Evolutionary conservation across 2,888 invertebrate species (phyloP).

Genomic region (Chloromyia formosa): DNA sequence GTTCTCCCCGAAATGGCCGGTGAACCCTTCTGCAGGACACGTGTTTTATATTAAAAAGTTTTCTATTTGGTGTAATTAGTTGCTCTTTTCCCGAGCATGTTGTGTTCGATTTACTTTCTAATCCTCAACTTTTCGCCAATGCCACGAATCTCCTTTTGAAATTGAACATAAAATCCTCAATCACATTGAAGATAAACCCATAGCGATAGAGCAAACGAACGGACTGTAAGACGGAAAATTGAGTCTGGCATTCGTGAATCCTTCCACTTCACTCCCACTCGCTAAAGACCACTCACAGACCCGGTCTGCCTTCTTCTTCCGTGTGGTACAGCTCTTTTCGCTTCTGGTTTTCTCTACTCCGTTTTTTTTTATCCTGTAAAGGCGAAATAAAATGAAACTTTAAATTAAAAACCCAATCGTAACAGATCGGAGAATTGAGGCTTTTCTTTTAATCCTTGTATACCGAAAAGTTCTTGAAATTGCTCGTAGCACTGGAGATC

Average conservation of each 20-base stretch:
- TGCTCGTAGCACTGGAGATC: not conserved
- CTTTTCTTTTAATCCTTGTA: conserved; percentile 41
- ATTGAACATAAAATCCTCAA: conserved; percentile 32
- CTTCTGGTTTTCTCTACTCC: too few relatives aligned
- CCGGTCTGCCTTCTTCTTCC: not conserved
- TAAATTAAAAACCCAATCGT: conserved; percentile 41
- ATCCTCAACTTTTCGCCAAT: conserved; percentile 4
- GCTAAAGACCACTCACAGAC: not conserved
- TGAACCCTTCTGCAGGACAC: not conserved
- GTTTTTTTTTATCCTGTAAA: too few relatives aligned
- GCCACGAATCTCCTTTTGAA: not conserved
- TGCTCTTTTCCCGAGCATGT: not conserved
- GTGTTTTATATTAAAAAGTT: conserved; percentile 5
- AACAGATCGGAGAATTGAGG: conserved; percentile 42
- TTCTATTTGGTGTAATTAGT: not conserved
- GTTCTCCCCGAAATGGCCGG: too few relatives aligned
- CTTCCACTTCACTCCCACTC: not conserved
- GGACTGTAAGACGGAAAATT: not conserved
- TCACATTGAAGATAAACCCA: conserved; percentile 20
- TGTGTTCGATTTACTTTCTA: conserved; percentile 7
- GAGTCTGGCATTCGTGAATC: not conserved
- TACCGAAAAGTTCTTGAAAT: not conserved
- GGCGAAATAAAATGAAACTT: conserved; percentile 16
- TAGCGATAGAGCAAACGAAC: not conserved
- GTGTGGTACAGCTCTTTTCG: not conserved